Conservation (phyloP, 92 coral and sea anemone species). For the Hydrozoanthus gracilis region DNA sequence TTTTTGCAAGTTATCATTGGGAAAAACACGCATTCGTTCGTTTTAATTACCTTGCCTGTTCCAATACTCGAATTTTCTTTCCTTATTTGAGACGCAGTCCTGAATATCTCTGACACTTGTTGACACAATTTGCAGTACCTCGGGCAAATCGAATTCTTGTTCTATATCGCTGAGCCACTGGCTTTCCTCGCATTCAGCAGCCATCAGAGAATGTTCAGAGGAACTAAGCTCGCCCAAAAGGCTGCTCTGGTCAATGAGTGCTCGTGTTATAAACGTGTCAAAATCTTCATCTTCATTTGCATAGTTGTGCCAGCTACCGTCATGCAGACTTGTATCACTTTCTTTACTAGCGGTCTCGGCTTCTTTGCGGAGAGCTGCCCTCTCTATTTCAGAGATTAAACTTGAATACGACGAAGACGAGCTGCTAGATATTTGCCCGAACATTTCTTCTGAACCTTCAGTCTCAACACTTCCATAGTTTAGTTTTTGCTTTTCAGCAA, state of each 20-base stretch:
- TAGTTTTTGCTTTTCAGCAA: not conserved
- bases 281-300: not conserved
- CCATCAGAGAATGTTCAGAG: slow-evolving; percentile 4
- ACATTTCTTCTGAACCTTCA: not conserved
- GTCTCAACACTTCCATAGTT: not conserved
- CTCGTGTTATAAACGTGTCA: not conserved
- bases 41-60: not conserved
- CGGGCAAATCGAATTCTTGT: not conserved
- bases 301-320: not conserved
- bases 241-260: not conserved
- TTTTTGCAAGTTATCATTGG: too few species aligned
- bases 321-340: not conserved
- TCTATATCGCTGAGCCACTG: not conserved
- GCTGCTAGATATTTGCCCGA: slow-evolving; percentile 13
- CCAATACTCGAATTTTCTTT: not conserved
- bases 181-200: not conserved
- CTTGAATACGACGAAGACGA: slow-evolving; percentile 46
- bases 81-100: not conserved
- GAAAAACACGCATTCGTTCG: too few species aligned
- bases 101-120: not conserved
- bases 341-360: not conserved
- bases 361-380: not conserved
- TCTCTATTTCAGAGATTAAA: slow-evolving; percentile 28
- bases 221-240: not conserved
- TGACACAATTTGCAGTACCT: not conserved